Base-by-base conservation (phyloP, 2,888 invertebrate species). In the Athalia circularis region DNA sequence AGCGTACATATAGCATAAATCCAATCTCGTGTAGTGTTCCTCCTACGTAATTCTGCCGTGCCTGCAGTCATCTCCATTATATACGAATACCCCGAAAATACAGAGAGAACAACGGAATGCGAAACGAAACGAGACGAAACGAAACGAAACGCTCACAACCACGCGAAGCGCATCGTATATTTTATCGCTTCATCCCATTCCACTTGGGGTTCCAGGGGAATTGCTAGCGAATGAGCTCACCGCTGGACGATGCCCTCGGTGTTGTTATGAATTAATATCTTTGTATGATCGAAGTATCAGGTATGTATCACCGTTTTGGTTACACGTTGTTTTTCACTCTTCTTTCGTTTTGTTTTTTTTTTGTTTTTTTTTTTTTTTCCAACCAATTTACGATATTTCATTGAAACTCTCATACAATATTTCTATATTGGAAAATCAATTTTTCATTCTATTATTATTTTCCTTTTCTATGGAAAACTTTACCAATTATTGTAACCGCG, bases 1-100 rank as follows among this genome's bases (percentile, higher is more conserved):
- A 68, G 68, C 68, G 54, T 54, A 54, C 52, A 68, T 68, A 68
- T 68, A 68, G 68, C 68, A 68, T 54, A 54, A 68, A 68, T 68
- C 68, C 68, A 68, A 68, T 68, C 68, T 68, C 68, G 68, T 68
- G 54, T 68, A 68, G 68, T 68, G 68, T 68, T 68, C 68, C 68
- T 68, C 68, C 29, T 29, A 29, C 29, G 29, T 29, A 29, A 29
- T 29, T 29, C 29, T 29, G 29, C 29, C 68, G 54, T 68, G 52
- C 68, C 54, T 50, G 68, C 68, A 54, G 68, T 54, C 54, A 68
- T 68, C 68, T 68, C 68, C 54, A 68, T 68, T 68, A 68, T 68
- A 68, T 54, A 68, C 68, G 52, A 68, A 68, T 54, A 68, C 54
- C 15, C 29, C 52, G 15, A 8, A 68, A 68, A 68, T 43, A 68